Evolutionary conservation across 2,797 vertebrate species (phyloP).

Genomic region (Rhinichthys osculus): DNA sequence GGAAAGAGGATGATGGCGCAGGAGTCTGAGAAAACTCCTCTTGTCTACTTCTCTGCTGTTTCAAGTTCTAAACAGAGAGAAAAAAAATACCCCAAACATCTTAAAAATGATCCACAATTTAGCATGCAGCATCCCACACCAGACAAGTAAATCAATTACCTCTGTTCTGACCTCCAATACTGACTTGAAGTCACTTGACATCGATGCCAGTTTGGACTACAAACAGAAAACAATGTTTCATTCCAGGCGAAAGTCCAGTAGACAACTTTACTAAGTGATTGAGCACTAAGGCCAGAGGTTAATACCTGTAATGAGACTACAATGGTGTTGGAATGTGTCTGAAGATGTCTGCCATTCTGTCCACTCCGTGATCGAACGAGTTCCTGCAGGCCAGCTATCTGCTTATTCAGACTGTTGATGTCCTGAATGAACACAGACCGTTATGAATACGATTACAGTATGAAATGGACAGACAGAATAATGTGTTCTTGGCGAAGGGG

Average conservation of each 20-base stretch:
- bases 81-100: neutral
- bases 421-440: conserved; percentile 70
- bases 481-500: neutral
- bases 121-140: neutral
- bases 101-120: neutral
- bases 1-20: conserved; percentile 70
- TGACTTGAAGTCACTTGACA: conserved; percentile 86
- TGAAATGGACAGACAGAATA: neutral
- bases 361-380: conserved; percentile 76
- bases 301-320: conserved; percentile 81
- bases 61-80: conserved; percentile 76
- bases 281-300: neutral
- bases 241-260: neutral
- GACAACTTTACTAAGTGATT: neutral
- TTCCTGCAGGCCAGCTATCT: conserved; percentile 84
- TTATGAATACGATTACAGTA: neutral
- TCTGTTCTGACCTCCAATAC: conserved; percentile 87
- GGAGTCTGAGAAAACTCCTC: conserved; percentile 82
- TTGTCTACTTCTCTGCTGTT: conserved; percentile 80
- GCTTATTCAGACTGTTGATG: conserved; percentile 84
- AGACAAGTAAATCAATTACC: conserved; percentile 64
- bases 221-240: conserved; percentile 20
- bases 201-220: conserved; percentile 84
- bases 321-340: conserved; percentile 84
- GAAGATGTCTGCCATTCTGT: conserved; percentile 79